Conservation (phyloP, 1,140 invertebrate genomes). For the Brachionus paranguensis region DNA sequence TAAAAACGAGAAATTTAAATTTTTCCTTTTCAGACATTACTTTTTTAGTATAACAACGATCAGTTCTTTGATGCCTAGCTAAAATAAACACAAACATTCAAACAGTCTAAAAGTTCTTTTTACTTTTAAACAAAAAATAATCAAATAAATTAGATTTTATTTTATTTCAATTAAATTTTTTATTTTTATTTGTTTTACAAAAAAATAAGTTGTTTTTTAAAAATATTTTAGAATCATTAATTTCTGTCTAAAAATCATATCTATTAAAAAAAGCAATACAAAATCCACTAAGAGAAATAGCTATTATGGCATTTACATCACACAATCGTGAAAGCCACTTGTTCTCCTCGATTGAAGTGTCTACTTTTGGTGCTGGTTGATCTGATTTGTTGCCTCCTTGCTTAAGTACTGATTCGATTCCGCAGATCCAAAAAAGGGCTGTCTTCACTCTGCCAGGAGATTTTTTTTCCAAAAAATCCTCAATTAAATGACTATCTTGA, state of each 20-base stretch:
- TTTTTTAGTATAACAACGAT: too few species aligned
- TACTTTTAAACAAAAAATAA: too few species aligned
- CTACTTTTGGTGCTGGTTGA: neutral
- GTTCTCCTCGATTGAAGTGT: slow-evolving; percentile 32
- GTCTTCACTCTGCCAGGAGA: neutral
- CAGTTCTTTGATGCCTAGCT: too few species aligned
- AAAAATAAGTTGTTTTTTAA: too few species aligned
- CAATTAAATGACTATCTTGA: neutral
- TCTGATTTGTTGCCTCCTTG: neutral
- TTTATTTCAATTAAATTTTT: too few species aligned
- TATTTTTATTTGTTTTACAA: too few species aligned
- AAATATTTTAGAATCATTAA: neutral
- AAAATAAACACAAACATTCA: too few species aligned
- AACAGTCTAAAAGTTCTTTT: too few species aligned
- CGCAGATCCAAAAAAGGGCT: slow-evolving; percentile 36
- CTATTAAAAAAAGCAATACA: slow-evolving; percentile 36
- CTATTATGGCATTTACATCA: slow-evolving; percentile 23
- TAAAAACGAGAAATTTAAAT: neutral
- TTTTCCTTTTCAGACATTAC: neutral
- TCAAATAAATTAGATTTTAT: too few species aligned
- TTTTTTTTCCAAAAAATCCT: neutral
- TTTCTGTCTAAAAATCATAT: slow-evolving; percentile 6
- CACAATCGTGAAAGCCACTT: neutral
- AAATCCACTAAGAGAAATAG: slow-evolving; percentile 1
- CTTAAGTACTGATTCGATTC: neutral